Percentiles rank a stretch among this genome's conserved stretches.
These are phyloP conservation scores for Euthynnus affinis DNA, from an alignment of 2,797 vertebrate genomes.

Conservation along the genomic window DNA sequence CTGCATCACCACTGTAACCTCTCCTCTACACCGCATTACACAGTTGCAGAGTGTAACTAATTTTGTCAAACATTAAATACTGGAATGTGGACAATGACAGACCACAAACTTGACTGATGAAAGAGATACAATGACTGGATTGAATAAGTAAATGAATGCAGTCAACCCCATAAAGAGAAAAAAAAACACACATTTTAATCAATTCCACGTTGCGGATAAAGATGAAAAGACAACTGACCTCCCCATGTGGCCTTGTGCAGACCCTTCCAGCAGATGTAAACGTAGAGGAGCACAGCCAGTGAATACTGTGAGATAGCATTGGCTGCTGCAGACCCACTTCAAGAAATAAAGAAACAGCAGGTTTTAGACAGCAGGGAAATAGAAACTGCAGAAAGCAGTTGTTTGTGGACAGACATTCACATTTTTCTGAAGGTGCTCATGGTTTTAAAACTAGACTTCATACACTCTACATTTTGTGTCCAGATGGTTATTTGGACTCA, in stretches of 20 bases:
- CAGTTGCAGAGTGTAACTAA: slow-evolving; percentile 13
- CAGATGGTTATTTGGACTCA: no score
- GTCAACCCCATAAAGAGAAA: neutral
- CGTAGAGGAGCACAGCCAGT: slow-evolving; percentile 86
- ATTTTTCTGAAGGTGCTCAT: neutral
- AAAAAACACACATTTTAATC: neutral
- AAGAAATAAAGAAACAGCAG: neutral
- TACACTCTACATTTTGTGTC: no score
- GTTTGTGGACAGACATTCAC: neutral
- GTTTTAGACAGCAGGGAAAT: neutral
- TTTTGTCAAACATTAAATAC: slow-evolving; percentile 48
- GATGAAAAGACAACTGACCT: slow-evolving; percentile 81
- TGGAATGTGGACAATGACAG: neutral
- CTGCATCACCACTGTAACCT: neutral
- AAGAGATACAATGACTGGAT: neutral
- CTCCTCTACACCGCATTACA: neutral
- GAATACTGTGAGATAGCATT: slow-evolving; percentile 90
- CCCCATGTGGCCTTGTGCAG: slow-evolving; percentile 92
- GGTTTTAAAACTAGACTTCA: neutral
- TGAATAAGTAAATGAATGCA: neutral
- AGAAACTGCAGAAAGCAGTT: neutral
- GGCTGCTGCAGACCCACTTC: slow-evolving; percentile 93
- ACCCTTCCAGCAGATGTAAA: slow-evolving; percentile 88
- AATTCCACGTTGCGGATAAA: neutral
- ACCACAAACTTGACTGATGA: neutral